phyloP scores from a whole-genome alignment of 2,888 invertebrate genomes.

The Drosophila vallismaia region DNA sequence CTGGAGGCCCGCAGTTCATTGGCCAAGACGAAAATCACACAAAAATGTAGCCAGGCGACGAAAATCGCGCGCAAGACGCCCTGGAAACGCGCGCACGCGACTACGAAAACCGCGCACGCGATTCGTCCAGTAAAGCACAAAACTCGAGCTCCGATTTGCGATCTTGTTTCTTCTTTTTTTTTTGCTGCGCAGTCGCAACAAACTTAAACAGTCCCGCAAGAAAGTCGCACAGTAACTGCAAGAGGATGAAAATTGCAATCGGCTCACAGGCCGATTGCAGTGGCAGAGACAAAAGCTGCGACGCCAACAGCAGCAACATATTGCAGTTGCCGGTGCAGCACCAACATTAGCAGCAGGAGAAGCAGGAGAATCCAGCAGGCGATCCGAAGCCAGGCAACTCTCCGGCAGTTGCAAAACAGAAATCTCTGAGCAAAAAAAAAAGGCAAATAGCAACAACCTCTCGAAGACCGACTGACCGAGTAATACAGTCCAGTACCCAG shows the following conservation, averaged over 20 bases:
- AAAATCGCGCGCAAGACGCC: conserved; percentile 61
- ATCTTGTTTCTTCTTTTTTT: conserved; percentile 16
- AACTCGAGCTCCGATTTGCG: conserved; percentile 21
- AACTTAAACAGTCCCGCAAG: conserved; percentile 83
- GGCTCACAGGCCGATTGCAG: conserved; percentile 68
- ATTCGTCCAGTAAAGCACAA: conserved; percentile 33
- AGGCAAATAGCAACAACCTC: conserved; percentile 83
- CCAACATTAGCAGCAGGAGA: conserved; percentile 53
- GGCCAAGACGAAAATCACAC: conserved; percentile 38
- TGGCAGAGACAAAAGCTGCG: conserved; percentile 50
- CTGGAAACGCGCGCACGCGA: conserved; percentile 67
- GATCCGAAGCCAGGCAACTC: conserved; percentile 25
- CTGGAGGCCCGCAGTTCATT: conserved; percentile 39
- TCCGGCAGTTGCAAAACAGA: conserved; percentile 64
- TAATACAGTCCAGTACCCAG: conserved; percentile 83
- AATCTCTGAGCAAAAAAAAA: conserved; percentile 57
- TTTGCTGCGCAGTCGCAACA: conserved; percentile 77
- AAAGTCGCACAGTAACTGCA: conserved; percentile 84
- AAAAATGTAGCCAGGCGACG: conserved; percentile 46
- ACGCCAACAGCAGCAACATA: conserved; percentile 54
- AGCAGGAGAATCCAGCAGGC: conserved; percentile 37
- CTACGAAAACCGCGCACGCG: conserved; percentile 57
- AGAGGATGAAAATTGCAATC: conserved; percentile 82
- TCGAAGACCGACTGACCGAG: conserved; percentile 85
- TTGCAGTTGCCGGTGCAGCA: conserved; percentile 72